These are phyloP conservation scores for Halictus ligatus DNA, from an alignment of 2,888 invertebrate genomes.

Conservation along the genomic window DNA sequence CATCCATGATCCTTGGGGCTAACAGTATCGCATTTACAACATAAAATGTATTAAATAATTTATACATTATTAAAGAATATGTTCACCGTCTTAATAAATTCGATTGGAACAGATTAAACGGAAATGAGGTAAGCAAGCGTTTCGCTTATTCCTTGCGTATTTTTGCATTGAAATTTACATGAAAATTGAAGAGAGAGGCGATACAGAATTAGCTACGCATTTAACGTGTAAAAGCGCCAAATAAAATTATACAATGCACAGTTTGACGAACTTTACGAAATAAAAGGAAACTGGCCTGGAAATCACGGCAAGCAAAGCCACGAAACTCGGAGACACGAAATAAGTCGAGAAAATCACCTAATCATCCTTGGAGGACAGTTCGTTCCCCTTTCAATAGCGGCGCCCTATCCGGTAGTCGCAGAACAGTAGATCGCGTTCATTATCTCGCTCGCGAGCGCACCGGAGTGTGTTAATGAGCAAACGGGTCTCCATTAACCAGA, in stretches of 20 bases:
- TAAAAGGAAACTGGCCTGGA: not conserved
- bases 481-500: slow-evolving; percentile 6
- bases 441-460: not conserved
- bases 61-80: too few relatives aligned
- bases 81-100: too few relatives aligned
- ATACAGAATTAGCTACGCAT: too few relatives aligned
- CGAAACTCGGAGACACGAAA: not conserved
- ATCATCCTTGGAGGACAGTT: not conserved
- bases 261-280: not conserved
- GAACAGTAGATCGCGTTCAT: slow-evolving; percentile 15
- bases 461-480: slow-evolving; percentile 17
- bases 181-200: too few relatives aligned
- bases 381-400: not conserved
- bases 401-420: not conserved
- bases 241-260: not conserved
- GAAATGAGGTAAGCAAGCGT: too few relatives aligned
- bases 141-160: too few relatives aligned
- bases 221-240: not conserved
- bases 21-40: too few relatives aligned
- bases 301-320: not conserved
- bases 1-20: too few relatives aligned
- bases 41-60: too few relatives aligned
- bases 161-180: too few relatives aligned
- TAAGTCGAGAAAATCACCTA: not conserved
- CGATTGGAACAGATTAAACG: too few relatives aligned